Evolutionary conservation across 2,797 vertebrate species (phyloP), one percentile per base, ranked within the genome.

Genomic region (Taeniopygia guttata): DNA sequence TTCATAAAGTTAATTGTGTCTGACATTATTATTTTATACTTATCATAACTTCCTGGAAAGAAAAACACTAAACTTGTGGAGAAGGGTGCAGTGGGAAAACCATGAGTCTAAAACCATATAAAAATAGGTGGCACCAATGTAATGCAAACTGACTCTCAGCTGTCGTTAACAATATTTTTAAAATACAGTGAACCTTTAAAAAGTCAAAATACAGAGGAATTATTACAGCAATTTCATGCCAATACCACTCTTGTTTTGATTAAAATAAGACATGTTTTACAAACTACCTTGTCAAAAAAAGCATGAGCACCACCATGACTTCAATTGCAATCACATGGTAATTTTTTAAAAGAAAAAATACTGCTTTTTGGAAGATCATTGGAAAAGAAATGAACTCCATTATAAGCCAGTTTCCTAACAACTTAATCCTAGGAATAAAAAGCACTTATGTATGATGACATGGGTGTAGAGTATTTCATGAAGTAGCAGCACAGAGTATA

Each of bases 361-460:
- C 25, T 59, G 10, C 0, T 10, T 74, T 91, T 67, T 56, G 9
- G 63, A 92, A 85, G 32, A 51, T 42, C 17, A n/a, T 1, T 81
- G 58, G 10, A 76, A 94, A 89, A 83, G 10, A 89, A 69, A 48
- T 34, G 51, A 3, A 46, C 13, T 80, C 26, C 18, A 62, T 17
- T 45, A 54, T 21, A 6, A 94, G 29, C 16, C 23, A 46, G 29
- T 9, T 81, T 76, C 34, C 29, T 49, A 77, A 58, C 5, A 56
- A 78, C 18, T 48, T 73, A 55, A 20, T 68, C 19, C 46, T 66
- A 81, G 40, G 25, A 80, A 40, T 40, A 40, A 66, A 59, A 84
- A 9, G 0, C 10, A 26, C 10, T 69, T 36, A 16, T 0, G 4
- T 34, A 27, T 45, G 46, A 64, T 1, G 7, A 55, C 42, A 51